A percentile compares a stretch with the other conserved stretches of the same genome.
Conservation (phyloP, 2,113 vertebrate genomes). For the Eclectus roratus region DNA sequence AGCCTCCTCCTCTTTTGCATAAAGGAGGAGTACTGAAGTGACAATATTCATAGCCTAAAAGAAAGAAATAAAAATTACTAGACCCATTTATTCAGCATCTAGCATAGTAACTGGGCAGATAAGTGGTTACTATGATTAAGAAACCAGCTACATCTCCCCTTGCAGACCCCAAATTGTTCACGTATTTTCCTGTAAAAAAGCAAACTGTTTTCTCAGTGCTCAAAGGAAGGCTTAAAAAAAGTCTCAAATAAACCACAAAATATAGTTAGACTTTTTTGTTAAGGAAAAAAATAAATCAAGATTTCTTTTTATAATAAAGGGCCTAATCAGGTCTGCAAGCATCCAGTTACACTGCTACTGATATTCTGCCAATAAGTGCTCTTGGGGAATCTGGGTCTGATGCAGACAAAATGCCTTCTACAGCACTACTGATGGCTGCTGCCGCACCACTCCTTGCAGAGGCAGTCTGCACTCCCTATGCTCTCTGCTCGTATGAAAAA, state of each 20-base stretch:
- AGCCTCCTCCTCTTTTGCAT: slow-evolving; percentile 97
- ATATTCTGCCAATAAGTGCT: background rate
- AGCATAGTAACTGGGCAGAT: background rate
- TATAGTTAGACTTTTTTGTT: rapidly evolving
- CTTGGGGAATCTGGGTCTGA: background rate
- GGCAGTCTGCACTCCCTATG: background rate
- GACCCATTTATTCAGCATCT: background rate
- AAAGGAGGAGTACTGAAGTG: slow-evolving; percentile 94
- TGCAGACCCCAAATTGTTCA: background rate
- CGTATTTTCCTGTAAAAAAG: background rate
- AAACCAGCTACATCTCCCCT: background rate
- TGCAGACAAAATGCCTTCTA: background rate
- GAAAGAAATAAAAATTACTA: background rate
- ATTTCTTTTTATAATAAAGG: background rate
- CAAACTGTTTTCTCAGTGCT: background rate
- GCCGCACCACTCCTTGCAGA: background rate
- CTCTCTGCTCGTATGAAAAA: background rate
- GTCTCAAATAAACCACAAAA: background rate
- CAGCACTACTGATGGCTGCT: background rate
- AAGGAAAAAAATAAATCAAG: background rate
- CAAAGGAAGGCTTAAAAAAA: background rate
- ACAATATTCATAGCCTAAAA: slow-evolving; percentile 98
- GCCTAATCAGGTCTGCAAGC: background rate
- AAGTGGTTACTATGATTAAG: background rate
- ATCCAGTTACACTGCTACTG: background rate